Percentiles rank a stretch among this genome's conserved stretches.
These are phyloP conservation scores for Adelognathus sp. DNA, from an alignment of 2,888 invertebrate genomes.

Conservation along the genomic window DNA sequence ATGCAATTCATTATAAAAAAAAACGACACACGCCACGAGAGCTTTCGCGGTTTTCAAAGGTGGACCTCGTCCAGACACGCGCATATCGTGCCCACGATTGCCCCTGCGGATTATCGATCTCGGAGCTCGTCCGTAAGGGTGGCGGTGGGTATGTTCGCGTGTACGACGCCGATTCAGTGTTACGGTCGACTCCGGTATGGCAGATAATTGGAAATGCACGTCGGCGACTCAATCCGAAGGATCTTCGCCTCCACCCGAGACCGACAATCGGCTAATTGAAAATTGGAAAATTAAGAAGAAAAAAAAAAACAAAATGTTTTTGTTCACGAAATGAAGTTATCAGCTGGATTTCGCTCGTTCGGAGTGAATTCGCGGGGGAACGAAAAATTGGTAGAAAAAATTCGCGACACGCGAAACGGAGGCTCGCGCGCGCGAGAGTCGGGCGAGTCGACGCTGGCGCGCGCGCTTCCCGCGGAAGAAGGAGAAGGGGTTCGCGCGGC, in stretches of 20 bases:
- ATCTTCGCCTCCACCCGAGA: neutral
- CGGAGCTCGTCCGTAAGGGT: too few species aligned
- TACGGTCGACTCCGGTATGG: neutral
- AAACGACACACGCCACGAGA: too few species aligned
- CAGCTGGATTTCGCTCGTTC: slow-evolving; percentile 25
- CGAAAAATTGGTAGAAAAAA: neutral
- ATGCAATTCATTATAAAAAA: too few species aligned
- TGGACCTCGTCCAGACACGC: too few species aligned
- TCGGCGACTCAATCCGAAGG: neutral
- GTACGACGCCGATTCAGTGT: neutral
- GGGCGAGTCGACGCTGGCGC: slow-evolving; percentile 8
- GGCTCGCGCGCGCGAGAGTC: slow-evolving; percentile 67
- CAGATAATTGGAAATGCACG: neutral
- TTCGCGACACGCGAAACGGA: slow-evolving; percentile 30
- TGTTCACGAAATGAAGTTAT: slow-evolving; percentile 64
- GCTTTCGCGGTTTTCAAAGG: too few species aligned
- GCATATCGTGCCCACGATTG: neutral
- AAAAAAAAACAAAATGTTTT: neutral
- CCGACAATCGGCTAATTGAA: neutral
- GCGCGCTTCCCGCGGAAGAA: too few species aligned
- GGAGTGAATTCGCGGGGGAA: neutral
- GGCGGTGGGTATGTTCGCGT: slow-evolving; percentile 20
- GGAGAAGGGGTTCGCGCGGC: slow-evolving; percentile 71
- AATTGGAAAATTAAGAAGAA: too few species aligned
- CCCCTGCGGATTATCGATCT: slow-evolving; percentile 67